Evolutionary conservation across 1,140 invertebrate genomes (phyloP), one percentile per base, ranked within the genome.

Genomic region (Anagrus nilaparvatae): DNA sequence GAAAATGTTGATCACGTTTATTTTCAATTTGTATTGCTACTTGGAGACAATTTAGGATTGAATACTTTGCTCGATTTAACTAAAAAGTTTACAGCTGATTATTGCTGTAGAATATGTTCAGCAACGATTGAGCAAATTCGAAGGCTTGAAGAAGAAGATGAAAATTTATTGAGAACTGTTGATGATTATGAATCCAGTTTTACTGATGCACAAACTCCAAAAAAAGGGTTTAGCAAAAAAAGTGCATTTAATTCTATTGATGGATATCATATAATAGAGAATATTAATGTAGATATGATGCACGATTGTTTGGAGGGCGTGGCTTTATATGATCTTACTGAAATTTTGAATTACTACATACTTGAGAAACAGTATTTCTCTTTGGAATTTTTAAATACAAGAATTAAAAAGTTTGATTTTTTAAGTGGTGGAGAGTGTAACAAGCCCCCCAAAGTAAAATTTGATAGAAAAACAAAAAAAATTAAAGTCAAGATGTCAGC

Each of bases 31-130:
- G n/a, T n/a, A n/a, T n/a, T n/a, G n/a, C n/a, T n/a, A n/a, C n/a
- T n/a, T n/a, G 50, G 48, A 1, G 50, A 49, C 16, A 52, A 50
- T 39, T 40, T 46, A 20, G 38, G 41, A 2, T 10, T 52, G 16
- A 52, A 50, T 38, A 30, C 35, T 14, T 48, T 41, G 23, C 50
- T 40, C 32, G 43, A 46, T 5, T 46, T 52, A 32, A 27, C 33
- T 3, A 19, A 50, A 32, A 44, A 41, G 29, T 52, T 49, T 32
- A 31, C 39, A 18, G 40, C 35, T 5, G 39, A 47, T 29, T n/a
- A 12, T 30, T 50, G 25, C 33, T 50, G 50, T 30, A 39, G 48
- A 31, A 47, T 52, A 29, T 50, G 48, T 42, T n/a, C n/a, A 36
- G 12, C 4, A 43, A 40, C 5, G 45, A 21, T 27, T 38, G n/a